Evolutionary conservation across 2,888 invertebrate species (phyloP).

Genomic region (Eupithecia abbreviata): DNA sequence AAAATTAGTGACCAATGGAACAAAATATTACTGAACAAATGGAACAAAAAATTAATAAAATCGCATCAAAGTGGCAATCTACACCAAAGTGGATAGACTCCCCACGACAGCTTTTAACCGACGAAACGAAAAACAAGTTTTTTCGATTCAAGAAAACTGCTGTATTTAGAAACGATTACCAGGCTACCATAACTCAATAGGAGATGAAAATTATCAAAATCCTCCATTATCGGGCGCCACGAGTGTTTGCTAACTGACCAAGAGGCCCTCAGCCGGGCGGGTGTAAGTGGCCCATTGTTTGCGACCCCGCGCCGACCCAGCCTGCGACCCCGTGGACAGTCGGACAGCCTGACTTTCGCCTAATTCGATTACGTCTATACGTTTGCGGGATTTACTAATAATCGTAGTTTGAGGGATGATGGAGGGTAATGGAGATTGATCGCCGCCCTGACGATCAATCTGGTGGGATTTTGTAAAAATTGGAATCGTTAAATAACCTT

Average conservation of each 20-base stretch:
- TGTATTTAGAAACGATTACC: not conserved
- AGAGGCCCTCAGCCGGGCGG: slow-evolving; percentile 32
- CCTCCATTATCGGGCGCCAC: slow-evolving; percentile 1
- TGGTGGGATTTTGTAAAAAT: not conserved
- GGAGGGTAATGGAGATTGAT: not conserved
- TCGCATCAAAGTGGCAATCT: not conserved
- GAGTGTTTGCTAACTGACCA: slow-evolving; percentile 52
- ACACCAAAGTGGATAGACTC: not conserved
- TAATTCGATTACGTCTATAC: slow-evolving; percentile 5
- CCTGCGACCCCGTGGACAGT: slow-evolving; percentile 4
- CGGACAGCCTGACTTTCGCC: slow-evolving; percentile 8
- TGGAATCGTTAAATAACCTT: not conserved
- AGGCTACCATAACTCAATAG: not conserved
- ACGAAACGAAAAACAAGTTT: not conserved
- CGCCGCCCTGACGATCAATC: not conserved
- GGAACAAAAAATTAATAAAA: no score
- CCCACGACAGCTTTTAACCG: not conserved
- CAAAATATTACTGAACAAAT: not conserved
- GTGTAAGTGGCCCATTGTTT: slow-evolving; percentile 28
- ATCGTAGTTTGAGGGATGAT: not conserved
- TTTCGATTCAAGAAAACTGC: not conserved
- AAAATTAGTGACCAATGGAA: not conserved
- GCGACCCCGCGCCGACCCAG: slow-evolving; percentile 10
- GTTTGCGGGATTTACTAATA: not conserved
- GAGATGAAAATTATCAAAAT: slow-evolving; percentile 13